Evolutionary conservation across 2,888 invertebrate species (phyloP).

Genomic region (Thymelicus acteon): DNA sequence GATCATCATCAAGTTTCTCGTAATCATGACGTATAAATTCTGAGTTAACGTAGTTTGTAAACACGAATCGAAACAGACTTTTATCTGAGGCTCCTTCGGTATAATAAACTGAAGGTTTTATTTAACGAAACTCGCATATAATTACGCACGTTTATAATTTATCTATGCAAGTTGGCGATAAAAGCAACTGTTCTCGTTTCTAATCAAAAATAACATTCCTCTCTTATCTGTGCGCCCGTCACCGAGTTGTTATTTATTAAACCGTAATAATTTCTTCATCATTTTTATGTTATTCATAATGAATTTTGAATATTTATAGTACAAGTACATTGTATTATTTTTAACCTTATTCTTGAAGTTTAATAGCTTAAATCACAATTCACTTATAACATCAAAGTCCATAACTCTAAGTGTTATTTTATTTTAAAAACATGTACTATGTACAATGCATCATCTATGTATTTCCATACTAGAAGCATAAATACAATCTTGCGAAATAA

Average conservation of each 20-base stretch:
- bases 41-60: conserved; percentile 8
- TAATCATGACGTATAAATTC: conserved; percentile 3
- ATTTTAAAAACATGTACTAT: no score
- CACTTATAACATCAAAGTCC: neutral
- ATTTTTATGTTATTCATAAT: conserved; percentile 43
- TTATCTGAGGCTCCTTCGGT: conserved; percentile 25
- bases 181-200: conserved; percentile 73
- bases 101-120: conserved; percentile 44
- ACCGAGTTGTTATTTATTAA: conserved; percentile 65
- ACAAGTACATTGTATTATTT: no score
- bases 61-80: conserved; percentile 13
- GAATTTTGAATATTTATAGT: neutral
- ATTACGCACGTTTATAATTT: conserved; percentile 70
- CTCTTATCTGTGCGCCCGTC: conserved; percentile 69
- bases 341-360: no score
- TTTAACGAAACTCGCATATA: conserved; percentile 62
- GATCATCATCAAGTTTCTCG: conserved; percentile 16
- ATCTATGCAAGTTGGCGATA: conserved; percentile 74
- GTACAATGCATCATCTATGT: neutral
- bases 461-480: conserved; percentile 6
- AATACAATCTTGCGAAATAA: conserved; percentile 55
- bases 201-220: conserved; percentile 80
- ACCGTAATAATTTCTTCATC: conserved; percentile 48
- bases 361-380: no score
- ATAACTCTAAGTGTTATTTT: no score